Evolutionary conservation across 1,140 invertebrate genomes (phyloP).

Genomic region (Latrodectus geometricus): DNA sequence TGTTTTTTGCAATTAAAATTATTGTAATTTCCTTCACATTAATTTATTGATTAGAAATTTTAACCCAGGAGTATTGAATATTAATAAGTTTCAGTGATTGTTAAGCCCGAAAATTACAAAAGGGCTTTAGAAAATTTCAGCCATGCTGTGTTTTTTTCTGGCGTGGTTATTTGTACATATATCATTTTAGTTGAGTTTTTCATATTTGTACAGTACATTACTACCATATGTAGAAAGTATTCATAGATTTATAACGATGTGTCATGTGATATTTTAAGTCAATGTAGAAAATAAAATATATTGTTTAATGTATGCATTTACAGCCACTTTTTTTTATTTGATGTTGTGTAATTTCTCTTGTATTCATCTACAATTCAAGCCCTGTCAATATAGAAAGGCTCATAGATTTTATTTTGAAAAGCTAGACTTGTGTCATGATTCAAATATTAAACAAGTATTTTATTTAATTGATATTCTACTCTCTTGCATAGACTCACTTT

Average conservation of each 20-base stretch:
- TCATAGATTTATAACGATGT: neutral
- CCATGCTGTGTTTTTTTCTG: neutral
- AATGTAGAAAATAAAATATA: neutral
- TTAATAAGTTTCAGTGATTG: neutral
- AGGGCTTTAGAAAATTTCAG: neutral
- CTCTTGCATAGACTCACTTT: too few relatives aligned
- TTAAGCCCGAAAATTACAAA: neutral
- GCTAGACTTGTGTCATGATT: too few relatives aligned
- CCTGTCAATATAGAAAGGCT: too few relatives aligned
- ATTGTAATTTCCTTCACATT: too few relatives aligned
- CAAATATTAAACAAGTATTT: too few relatives aligned
- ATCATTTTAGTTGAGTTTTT: neutral
- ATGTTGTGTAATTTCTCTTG: neutral
- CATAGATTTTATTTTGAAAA: too few relatives aligned
- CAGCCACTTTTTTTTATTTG: neutral
- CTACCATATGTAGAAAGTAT: neutral
- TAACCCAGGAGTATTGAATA: too few relatives aligned
- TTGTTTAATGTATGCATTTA: neutral
- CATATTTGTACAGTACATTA: neutral
- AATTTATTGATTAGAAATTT: too few relatives aligned
- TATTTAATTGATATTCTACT: too few relatives aligned
- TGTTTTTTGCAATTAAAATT: too few relatives aligned
- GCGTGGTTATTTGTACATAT: neutral
- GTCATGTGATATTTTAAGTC: neutral
- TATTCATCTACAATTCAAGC: neutral